These are phyloP conservation scores for Cordilura impudica DNA, from an alignment of 2,888 invertebrate genomes.

Conservation along the genomic window DNA sequence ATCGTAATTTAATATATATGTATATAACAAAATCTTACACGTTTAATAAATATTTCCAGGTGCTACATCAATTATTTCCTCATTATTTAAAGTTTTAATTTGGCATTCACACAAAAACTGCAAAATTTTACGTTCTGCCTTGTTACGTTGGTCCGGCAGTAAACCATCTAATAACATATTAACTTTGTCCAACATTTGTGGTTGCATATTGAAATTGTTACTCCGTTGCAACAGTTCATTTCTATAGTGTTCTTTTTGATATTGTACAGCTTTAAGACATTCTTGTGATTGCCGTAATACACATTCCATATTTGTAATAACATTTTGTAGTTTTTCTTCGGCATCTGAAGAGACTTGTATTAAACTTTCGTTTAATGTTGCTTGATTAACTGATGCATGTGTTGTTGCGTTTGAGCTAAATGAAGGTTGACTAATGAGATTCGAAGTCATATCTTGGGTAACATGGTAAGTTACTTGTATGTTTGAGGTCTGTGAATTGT, in stretches of 20 bases:
- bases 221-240: slow-evolving; percentile 58
- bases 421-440: background rate
- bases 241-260: slow-evolving; percentile 59
- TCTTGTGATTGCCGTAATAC: slow-evolving; percentile 72
- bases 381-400: background rate
- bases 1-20: background rate
- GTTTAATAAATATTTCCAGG: slow-evolving; percentile 56
- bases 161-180: slow-evolving; percentile 67
- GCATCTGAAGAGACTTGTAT: slow-evolving; percentile 38
- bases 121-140: slow-evolving; percentile 73
- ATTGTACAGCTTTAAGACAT: slow-evolving; percentile 63
- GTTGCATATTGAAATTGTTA: slow-evolving; percentile 36
- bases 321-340: slow-evolving; percentile 66
- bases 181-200: slow-evolving; percentile 66
- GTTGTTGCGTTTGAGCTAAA: slow-evolving; percentile 14
- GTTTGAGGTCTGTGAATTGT: background rate
- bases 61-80: slow-evolving; percentile 71
- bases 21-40: slow-evolving; percentile 20
- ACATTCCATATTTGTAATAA: slow-evolving; percentile 71
- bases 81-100: slow-evolving; percentile 72
- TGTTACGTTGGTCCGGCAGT: slow-evolving; percentile 63
- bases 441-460: slow-evolving; percentile 12
- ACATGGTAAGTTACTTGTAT: slow-evolving; percentile 47
- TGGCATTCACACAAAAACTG: slow-evolving; percentile 74
- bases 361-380: background rate